Percentiles rank a stretch among this genome's conserved stretches.
Conservation (phyloP, 2,797 vertebrate species). For the Sphenopsis melanotis region DNA sequence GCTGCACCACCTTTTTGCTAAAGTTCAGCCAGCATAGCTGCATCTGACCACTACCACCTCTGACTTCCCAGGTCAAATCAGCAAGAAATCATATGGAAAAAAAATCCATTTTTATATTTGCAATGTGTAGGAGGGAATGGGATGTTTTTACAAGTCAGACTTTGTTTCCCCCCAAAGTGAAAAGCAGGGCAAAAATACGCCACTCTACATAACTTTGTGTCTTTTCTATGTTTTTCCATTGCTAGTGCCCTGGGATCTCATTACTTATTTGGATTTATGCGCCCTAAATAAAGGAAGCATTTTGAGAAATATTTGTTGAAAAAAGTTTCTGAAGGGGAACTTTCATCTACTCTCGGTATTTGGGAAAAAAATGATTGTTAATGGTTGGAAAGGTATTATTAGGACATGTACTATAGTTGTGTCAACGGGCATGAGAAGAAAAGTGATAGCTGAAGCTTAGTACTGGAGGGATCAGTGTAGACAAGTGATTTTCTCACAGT, state of each 20-base stretch:
- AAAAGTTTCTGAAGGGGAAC: neutral
- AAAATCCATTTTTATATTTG: neutral
- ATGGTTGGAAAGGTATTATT: neutral
- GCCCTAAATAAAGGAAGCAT: neutral
- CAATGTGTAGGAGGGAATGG: neutral
- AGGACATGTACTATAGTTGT: neutral
- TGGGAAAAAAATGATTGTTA: neutral
- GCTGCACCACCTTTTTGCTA: neutral
- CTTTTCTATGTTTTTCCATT: neutral
- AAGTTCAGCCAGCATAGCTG: neutral
- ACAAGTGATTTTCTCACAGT: neutral
- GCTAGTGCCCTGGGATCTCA: neutral
- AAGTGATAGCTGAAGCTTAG: neutral
- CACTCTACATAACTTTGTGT: rapidly evolving
- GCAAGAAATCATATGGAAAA: neutral
- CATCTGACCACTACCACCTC: neutral
- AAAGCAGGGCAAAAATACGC: neutral
- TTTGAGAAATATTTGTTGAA: neutral
- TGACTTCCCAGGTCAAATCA: neutral
- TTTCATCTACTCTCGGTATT: neutral
- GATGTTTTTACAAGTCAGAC: neutral
- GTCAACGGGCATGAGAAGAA: neutral
- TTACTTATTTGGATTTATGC: neutral
- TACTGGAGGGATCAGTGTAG: neutral
- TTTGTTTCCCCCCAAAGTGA: rapidly evolving